phyloP scores from a whole-genome alignment of 2,888 invertebrate species.

The Lochmaea capreae region DNA sequence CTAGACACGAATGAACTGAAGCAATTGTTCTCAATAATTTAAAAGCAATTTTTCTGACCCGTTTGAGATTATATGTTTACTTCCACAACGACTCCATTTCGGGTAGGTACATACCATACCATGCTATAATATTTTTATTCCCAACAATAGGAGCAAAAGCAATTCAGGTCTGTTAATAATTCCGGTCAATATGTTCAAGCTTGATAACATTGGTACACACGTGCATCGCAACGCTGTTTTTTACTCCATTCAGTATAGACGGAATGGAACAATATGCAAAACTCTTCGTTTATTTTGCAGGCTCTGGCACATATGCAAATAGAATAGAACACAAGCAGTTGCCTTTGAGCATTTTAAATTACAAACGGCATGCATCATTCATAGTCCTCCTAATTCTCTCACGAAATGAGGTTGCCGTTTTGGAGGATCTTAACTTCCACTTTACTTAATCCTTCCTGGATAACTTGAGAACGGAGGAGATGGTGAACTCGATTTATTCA shows the following conservation, averaged over 20 bases:
- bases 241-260: constrained; percentile 2
- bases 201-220: constrained; percentile 33
- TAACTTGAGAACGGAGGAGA: constrained; percentile 8
- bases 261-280: constrained; percentile 36
- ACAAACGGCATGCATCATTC: constrained; percentile 45
- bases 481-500: background rate
- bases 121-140: background rate
- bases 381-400: constrained; percentile 42
- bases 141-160: constrained; percentile 8
- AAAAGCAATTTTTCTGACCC: too few relatives aligned
- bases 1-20: too few relatives aligned
- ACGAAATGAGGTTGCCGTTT: constrained; percentile 27
- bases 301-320: constrained; percentile 35
- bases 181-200: constrained; percentile 21
- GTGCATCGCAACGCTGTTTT: constrained; percentile 22
- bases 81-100: background rate
- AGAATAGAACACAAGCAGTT: constrained; percentile 38
- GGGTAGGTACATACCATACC: background rate
- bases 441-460: constrained; percentile 29
- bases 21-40: too few relatives aligned
- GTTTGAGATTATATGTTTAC: too few relatives aligned
- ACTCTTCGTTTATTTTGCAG: constrained; percentile 34
- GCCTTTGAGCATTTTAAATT: constrained; percentile 44
- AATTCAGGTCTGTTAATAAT: constrained; percentile 26
- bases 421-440: constrained; percentile 33